Evolutionary conservation across 2,888 invertebrate species (phyloP).

Genomic region (Luperina testacea): DNA sequence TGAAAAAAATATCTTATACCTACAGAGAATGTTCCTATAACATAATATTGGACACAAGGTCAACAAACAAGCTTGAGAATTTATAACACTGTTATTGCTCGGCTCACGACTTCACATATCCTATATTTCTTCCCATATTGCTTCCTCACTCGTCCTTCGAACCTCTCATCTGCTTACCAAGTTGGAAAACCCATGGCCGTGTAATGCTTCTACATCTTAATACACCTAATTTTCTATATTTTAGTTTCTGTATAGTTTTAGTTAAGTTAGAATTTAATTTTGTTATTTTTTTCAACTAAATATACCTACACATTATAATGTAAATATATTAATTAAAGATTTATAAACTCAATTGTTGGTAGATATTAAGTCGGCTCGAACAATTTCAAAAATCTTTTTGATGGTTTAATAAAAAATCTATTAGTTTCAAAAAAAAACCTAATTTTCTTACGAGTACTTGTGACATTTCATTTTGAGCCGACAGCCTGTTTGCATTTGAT

Average conservation of each 20-base stretch:
- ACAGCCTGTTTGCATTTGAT: neutral
- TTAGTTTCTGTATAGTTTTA: no score
- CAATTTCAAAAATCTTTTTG: no score
- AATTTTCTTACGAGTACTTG: neutral
- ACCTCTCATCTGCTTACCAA: neutral
- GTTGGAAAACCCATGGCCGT: neutral
- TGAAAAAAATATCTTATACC: neutral
- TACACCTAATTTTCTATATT: neutral
- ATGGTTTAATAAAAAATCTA: no score
- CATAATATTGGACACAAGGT: conserved; percentile 4
- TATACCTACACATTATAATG: no score
- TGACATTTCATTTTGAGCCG: neutral
- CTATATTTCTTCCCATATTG: neutral
- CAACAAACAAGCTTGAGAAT: conserved; percentile 9
- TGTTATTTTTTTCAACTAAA: no score
- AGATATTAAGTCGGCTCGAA: no score
- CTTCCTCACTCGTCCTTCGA: neutral
- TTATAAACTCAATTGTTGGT: no score
- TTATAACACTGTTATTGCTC: conserved; percentile 23
- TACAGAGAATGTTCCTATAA: neutral
- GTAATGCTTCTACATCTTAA: neutral
- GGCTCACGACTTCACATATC: conserved; percentile 9
- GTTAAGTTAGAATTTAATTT: no score
- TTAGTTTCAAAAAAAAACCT: no score
- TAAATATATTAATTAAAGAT: no score